Evolutionary conservation across 2,797 vertebrate species (phyloP), one percentile per base, ranked within the genome.

Genomic region (Tragopan temminckii): DNA sequence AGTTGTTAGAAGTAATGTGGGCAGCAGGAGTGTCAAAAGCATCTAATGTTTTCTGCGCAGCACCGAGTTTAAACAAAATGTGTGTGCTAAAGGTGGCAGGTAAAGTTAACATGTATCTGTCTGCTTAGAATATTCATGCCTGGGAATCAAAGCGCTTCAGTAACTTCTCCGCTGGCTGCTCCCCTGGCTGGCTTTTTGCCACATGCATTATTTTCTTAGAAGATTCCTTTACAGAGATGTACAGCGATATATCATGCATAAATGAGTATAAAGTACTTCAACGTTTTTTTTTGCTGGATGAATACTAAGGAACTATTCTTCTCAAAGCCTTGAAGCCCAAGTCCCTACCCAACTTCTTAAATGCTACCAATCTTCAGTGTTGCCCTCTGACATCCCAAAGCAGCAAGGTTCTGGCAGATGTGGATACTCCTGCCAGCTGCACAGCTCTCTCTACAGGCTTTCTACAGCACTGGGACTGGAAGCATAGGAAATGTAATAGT

Each of bases 1-100:
- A 97, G 89, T 88, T 97, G 96, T 96, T 96, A 96, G 77, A 97
- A 95, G 95, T 77, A 96, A 96, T 69, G 91, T 97, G 95, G 94
- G 91, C 94, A 97, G 88, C 78, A 94, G 90, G 82, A 94, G 93
- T 96, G 92, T 97, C 95, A 97, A 97, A 97, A 95, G 42, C 92
- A 95, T 93, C 84, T 94, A 52, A 90, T 96, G 85, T 95, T 97
- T 96, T 72, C 78, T 94, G 78, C 82, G 94, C 33, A 57, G 76
- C 9, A 81, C 80, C 46, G 59, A 95, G 95, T 91, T 92, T 82
- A 97, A 97, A 95, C 93, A 95, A 97, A 97, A 88, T 11, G 58
- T 12, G 33, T 5, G 87, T 80, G 86, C 72, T 79, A 66, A 85
- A 88, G 94, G 84, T 90, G 85, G 74, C 87, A 93, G 88, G 91